phyloP scores from a whole-genome alignment of 2,113 vertebrate genomes.

The Platycercus adscitus region DNA sequence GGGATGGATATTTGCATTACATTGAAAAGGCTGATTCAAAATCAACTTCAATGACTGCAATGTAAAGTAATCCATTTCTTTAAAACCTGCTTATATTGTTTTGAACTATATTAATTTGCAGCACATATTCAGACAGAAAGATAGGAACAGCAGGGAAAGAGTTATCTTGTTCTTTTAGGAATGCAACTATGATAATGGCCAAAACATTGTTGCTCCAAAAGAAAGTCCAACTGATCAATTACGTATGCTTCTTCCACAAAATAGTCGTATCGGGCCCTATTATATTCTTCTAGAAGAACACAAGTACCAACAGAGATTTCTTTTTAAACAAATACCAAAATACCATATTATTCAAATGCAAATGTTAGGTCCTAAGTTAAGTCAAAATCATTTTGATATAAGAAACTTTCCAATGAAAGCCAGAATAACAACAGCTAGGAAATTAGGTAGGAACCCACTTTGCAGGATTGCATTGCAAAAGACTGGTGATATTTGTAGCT shows the following conservation, averaged over 20 bases:
- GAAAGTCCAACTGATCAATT: background rate
- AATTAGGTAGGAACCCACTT: conserved; percentile 1
- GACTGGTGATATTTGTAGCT: background rate
- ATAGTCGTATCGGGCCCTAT: background rate
- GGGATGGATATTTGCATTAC: background rate
- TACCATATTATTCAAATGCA: background rate
- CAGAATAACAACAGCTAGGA: background rate
- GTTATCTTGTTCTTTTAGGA: background rate
- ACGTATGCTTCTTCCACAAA: background rate
- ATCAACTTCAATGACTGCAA: background rate
- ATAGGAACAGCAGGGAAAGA: background rate
- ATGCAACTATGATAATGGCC: background rate
- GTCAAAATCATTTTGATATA: background rate
- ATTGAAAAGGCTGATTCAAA: background rate
- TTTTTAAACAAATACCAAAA: background rate
- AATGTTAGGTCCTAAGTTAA: background rate
- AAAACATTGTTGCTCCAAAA: background rate
- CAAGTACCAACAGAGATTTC: background rate
- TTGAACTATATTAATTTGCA: background rate
- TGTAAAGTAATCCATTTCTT: background rate
- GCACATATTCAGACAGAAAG: background rate
- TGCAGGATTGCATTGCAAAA: background rate
- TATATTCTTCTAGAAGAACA: background rate
- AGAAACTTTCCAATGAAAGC: background rate
- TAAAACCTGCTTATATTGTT: background rate